These are phyloP conservation scores for Gymnocephalus cernua DNA, from an alignment of 2,113 vertebrate genomes.

Conservation along the genomic window DNA sequence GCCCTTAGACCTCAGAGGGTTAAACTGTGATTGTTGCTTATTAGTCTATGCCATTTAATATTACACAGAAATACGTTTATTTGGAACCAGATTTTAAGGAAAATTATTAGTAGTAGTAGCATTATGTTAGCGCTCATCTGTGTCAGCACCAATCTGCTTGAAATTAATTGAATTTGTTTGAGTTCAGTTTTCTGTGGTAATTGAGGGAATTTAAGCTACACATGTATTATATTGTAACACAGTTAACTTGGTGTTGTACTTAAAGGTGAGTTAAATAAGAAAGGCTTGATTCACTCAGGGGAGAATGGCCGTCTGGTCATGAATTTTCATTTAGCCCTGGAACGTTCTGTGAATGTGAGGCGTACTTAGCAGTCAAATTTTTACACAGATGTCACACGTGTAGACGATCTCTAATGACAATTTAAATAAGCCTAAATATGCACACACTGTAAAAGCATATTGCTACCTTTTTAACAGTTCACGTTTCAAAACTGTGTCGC, in stretches of 20 bases:
- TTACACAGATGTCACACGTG: conserved; percentile 45
- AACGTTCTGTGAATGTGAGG: conserved; percentile 38
- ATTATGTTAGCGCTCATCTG: conserved; percentile 1
- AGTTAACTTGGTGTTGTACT: conserved; percentile 58
- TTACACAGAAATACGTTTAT: background rate
- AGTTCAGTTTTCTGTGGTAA: conserved; percentile 30
- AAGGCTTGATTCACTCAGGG: conserved; percentile 55
- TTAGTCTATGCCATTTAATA: background rate
- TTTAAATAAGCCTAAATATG: conserved; percentile 54
- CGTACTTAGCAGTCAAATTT: conserved; percentile 47
- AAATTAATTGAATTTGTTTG: conserved; percentile 30
- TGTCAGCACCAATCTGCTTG: conserved; percentile 10
- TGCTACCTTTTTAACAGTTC: conserved; percentile 42
- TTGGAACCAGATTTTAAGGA: background rate
- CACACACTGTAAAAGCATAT: conserved; percentile 27
- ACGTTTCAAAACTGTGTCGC: conserved; percentile 32
- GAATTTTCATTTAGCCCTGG: conserved; percentile 63
- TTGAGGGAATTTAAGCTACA: conserved; percentile 42
- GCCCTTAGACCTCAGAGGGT: no score
- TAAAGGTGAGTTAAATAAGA: conserved; percentile 48
- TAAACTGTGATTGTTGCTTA: background rate
- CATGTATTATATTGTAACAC: conserved; percentile 40
- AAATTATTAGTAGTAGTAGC: background rate
- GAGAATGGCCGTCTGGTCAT: conserved; percentile 52
- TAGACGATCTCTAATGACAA: conserved; percentile 35